Base-by-base conservation (phyloP, 2,888 invertebrate species). In the Patella ulyssiponensis region DNA sequence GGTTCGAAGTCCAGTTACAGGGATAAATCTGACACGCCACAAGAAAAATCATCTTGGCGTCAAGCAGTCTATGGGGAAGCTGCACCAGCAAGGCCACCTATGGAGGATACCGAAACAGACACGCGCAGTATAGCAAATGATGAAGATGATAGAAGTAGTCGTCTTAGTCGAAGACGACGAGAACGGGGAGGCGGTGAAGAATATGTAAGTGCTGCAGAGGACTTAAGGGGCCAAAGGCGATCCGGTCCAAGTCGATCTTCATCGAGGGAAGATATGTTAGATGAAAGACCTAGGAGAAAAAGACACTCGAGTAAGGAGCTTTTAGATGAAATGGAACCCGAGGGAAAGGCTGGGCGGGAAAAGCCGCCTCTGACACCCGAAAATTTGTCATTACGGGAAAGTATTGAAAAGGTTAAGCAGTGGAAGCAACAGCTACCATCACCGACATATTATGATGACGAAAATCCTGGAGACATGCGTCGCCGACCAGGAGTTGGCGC, bases 391-490 rank as follows among this genome's bases (percentile, higher is more conserved):
- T 79, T 91, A 69, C 86, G 90, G 70, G 90, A 91, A 51, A 90
- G 90, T 82, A 90, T 91, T 58, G 90, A 90, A 74, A 91, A 91
- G 79, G 91, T 90, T n/a, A 86, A 88, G 44, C 86, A 84, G 58
- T 91, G 91, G 91, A 90, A 89, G 78, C 88, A 89, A 79, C 87
- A 89, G 27, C 83, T 91, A 51, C 86, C 87, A 11, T 78, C 84
- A 27, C 82, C 84, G 51, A 80, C 84, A 14, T 76, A 83, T 44
- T 73, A 79, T 17, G 80, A 82, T 71, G 79, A 79, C 27, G 81
- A 75, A 12, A 33, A 73, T 23, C 72, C 77, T 27, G 64, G 51
- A 27, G 79, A 79, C 56, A 54, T 27, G 17, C 71, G 77, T 27
- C 71, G 81, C n/a, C 79, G 77, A 71, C 73, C 81, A 3, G 79